A percentile compares a stretch with the other conserved stretches of the same genome.
These are phyloP conservation scores for Pteronura brasiliensis DNA, from an alignment of 2,113 vertebrate species.

Conservation along the genomic window DNA sequence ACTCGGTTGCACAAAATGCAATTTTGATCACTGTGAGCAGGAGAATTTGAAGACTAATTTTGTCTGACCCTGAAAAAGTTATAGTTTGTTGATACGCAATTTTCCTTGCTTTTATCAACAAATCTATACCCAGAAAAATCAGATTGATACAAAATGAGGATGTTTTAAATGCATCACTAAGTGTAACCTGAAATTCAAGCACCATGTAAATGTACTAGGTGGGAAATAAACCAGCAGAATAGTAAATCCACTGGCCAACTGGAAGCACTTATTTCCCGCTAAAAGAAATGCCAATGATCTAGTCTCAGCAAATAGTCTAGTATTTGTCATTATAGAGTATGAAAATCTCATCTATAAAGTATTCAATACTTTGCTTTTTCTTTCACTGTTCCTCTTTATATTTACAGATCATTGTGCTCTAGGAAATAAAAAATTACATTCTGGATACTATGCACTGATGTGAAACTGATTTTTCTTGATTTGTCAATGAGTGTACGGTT, in stretches of 20 bases:
- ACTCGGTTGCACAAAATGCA: background rate
- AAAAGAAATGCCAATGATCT: constrained; percentile 32
- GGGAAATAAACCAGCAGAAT: background rate
- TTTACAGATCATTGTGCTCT: constrained; percentile 70
- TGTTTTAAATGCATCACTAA: background rate
- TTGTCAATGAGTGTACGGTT: constrained; percentile 43
- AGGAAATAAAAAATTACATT: constrained; percentile 42
- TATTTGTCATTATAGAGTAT: constrained; percentile 58
- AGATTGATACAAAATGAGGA: background rate
- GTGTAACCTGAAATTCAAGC: background rate
- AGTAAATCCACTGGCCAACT: background rate
- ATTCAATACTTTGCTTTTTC: constrained; percentile 45
- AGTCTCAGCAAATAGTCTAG: constrained; percentile 41
- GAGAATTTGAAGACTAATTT: background rate
- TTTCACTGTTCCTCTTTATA: constrained; percentile 58
- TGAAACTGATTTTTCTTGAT: constrained; percentile 41
- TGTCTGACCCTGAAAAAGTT: background rate
- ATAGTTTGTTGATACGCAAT: background rate
- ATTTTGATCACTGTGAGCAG: background rate
- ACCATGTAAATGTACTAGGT: background rate
- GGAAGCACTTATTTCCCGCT: background rate
- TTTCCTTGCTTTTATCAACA: background rate
- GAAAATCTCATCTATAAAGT: constrained; percentile 61
- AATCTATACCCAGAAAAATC: background rate
- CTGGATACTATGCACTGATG: constrained; percentile 11